phyloP scores from a whole-genome alignment of 2,888 invertebrate genomes.

The Troides aeacus region DNA sequence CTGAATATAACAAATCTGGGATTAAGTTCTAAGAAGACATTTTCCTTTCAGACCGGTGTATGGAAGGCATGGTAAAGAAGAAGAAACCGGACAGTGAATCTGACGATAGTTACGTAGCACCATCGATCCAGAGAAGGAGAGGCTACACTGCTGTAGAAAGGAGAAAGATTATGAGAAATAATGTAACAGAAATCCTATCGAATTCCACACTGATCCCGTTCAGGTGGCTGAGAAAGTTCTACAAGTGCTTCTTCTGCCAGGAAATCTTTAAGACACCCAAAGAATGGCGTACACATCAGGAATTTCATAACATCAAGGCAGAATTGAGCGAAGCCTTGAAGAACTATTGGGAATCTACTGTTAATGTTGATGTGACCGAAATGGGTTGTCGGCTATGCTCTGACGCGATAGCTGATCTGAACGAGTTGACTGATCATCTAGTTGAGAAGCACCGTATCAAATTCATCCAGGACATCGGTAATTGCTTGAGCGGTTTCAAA shows the following conservation, averaged over 20 bases:
- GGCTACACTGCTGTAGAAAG: slow-evolving; percentile 32
- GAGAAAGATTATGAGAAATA: slow-evolving; percentile 40
- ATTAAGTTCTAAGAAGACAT: slow-evolving; percentile 33
- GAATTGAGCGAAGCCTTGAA: slow-evolving; percentile 40
- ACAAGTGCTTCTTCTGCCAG: slow-evolving; percentile 51
- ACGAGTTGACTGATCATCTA: slow-evolving; percentile 43
- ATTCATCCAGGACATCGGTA: slow-evolving; percentile 37
- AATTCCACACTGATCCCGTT: slow-evolving; percentile 49
- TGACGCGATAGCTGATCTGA: slow-evolving; percentile 35
- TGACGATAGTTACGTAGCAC: slow-evolving; percentile 23
- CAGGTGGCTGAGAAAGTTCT: slow-evolving; percentile 44
- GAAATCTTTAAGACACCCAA: slow-evolving; percentile 41
- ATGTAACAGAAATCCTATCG: slow-evolving; percentile 43
- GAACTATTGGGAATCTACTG: slow-evolving; percentile 41
- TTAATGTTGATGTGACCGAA: slow-evolving; percentile 44
- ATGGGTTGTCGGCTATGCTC: slow-evolving; percentile 44
- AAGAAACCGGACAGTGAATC: slow-evolving; percentile 7
- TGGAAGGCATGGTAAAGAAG: slow-evolving; percentile 25
- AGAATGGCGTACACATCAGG: slow-evolving; percentile 44
- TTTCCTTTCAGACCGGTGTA: slow-evolving; percentile 37
- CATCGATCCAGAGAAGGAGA: slow-evolving; percentile 22
- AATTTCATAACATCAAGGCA: slow-evolving; percentile 35
- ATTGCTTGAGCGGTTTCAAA: slow-evolving; percentile 42
- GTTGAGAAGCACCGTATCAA: slow-evolving; percentile 37
- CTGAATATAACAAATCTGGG: background rate